Percentiles rank a stretch among this genome's conserved stretches.
phyloP scores from a whole-genome alignment of 2,888 invertebrate species.

The Acleris cristana region DNA sequence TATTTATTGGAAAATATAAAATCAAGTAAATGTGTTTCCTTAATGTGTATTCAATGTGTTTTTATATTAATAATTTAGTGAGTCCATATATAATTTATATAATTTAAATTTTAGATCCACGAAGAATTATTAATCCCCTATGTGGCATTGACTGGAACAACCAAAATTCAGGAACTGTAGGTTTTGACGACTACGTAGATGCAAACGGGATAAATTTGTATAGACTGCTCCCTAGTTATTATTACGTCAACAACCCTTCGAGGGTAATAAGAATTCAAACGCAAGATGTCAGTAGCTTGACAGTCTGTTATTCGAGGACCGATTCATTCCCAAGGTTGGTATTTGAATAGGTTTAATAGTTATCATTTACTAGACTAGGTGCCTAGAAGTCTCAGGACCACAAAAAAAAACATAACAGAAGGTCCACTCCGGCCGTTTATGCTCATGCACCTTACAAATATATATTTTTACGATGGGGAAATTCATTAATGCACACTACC shows the following conservation, averaged over 20 bases:
- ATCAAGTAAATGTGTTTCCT: slow-evolving; percentile 5
- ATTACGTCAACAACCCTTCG: slow-evolving; percentile 42
- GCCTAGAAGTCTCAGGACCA: too few species aligned
- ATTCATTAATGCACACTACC: too few species aligned
- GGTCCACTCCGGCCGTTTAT: too few species aligned
- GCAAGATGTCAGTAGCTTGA: slow-evolving; percentile 68
- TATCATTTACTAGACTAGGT: too few species aligned
- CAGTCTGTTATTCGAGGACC: slow-evolving; percentile 83
- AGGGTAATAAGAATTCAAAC: slow-evolving; percentile 75
- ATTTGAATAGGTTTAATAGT: neutral
- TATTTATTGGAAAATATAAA: slow-evolving; percentile 29
- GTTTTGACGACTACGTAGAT: slow-evolving; percentile 78
- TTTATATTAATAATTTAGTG: neutral
- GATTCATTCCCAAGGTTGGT: slow-evolving; percentile 41
- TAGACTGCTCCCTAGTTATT: slow-evolving; percentile 84
- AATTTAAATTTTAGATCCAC: slow-evolving; percentile 13
- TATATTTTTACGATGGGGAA: too few species aligned
- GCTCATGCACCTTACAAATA: too few species aligned
- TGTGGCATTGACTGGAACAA: slow-evolving; percentile 72
- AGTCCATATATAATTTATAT: neutral
- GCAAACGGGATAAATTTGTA: slow-evolving; percentile 83
- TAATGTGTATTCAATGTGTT: too few species aligned
- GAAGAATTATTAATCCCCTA: slow-evolving; percentile 66
- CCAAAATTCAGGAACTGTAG: slow-evolving; percentile 56
- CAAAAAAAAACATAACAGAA: too few species aligned